A percentile compares a stretch with the other conserved stretches of the same genome.
Conservation (phyloP, 2,888 invertebrate species). For the Synanthedon andrenaeformis region DNA sequence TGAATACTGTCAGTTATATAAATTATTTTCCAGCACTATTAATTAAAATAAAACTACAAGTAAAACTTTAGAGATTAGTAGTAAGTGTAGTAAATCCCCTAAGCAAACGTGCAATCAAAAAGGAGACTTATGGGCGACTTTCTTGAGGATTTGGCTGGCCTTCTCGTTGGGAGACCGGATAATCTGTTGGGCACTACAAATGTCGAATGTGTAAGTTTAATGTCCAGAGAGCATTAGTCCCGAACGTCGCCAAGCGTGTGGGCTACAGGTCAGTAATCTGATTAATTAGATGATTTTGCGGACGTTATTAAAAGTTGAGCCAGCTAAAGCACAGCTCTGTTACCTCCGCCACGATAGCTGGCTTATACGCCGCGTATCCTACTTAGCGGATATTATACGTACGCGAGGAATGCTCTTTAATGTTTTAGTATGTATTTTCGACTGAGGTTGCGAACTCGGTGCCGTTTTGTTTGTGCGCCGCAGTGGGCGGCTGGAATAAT, state of each 20-base stretch:
- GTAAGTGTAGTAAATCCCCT: not conserved
- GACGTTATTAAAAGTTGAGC: slow-evolving; percentile 68
- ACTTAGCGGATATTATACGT: slow-evolving; percentile 65
- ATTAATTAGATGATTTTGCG: slow-evolving; percentile 67
- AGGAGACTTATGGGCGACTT: not conserved
- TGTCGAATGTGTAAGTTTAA: slow-evolving; percentile 57
- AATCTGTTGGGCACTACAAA: slow-evolving; percentile 48
- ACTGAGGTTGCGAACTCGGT: slow-evolving; percentile 66
- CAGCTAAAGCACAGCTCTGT: slow-evolving; percentile 52
- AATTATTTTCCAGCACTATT: not conserved
- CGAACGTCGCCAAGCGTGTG: slow-evolving; percentile 43
- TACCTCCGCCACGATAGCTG: slow-evolving; percentile 59
- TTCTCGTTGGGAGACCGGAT: slow-evolving; percentile 20
- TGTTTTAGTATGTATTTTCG: slow-evolving; percentile 69
- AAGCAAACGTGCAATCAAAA: not conserved
- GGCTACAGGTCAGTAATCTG: slow-evolving; percentile 52
- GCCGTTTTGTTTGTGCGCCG: slow-evolving; percentile 65
- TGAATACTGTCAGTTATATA: not conserved
- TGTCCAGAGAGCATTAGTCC: slow-evolving; percentile 54
- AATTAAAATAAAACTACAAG: not conserved
- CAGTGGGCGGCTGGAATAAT: slow-evolving; percentile 67
- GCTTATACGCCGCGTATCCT: slow-evolving; percentile 55
- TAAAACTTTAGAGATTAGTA: not conserved
- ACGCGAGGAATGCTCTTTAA: slow-evolving; percentile 61
- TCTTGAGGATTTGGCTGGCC: slow-evolving; percentile 1